Evolutionary conservation across 1,140 invertebrate species (phyloP).

Genomic region (Drosophila jambulina): DNA sequence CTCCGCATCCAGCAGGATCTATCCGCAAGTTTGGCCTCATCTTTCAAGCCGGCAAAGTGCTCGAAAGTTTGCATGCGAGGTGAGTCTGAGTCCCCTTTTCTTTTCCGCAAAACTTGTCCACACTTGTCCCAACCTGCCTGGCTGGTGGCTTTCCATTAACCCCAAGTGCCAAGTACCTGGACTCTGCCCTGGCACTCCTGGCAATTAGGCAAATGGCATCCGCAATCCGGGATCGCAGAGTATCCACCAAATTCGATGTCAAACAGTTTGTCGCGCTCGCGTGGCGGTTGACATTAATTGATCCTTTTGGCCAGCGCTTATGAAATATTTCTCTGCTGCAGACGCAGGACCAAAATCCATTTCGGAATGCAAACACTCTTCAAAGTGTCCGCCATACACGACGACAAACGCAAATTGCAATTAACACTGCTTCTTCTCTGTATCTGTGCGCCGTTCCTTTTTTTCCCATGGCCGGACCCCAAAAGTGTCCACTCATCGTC

Average conservation of each 20-base stretch:
- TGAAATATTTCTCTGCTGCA: constrained; percentile 69
- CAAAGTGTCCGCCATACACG: constrained; percentile 49
- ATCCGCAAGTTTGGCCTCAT: constrained; percentile 49
- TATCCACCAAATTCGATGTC: constrained; percentile 42
- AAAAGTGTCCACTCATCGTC: constrained; percentile 77
- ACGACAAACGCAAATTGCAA: constrained; percentile 68
- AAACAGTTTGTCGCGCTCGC: constrained; percentile 43
- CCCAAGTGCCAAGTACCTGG: constrained; percentile 22
- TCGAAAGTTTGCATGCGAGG: constrained; percentile 56
- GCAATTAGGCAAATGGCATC: constrained; percentile 51
- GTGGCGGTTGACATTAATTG: constrained; percentile 55
- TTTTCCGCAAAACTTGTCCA: constrained; percentile 41
- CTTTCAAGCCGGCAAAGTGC: constrained; percentile 53
- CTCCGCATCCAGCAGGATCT: constrained; percentile 13
- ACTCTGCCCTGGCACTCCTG: too few relatives aligned
- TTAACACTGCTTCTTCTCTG: constrained; percentile 54
- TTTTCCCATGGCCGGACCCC: constrained; percentile 20
- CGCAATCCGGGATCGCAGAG: constrained; percentile 1
- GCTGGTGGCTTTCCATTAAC: constrained; percentile 49
- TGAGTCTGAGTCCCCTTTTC: constrained; percentile 39
- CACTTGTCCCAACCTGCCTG: constrained; percentile 23
- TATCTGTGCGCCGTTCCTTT: constrained; percentile 4
- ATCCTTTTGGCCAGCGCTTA: constrained; percentile 69
- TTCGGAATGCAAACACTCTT: constrained; percentile 67
- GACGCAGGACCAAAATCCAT: constrained; percentile 63